phyloP scores from a whole-genome alignment of 2,797 vertebrate species.

The Enteromius treurensis region DNA sequence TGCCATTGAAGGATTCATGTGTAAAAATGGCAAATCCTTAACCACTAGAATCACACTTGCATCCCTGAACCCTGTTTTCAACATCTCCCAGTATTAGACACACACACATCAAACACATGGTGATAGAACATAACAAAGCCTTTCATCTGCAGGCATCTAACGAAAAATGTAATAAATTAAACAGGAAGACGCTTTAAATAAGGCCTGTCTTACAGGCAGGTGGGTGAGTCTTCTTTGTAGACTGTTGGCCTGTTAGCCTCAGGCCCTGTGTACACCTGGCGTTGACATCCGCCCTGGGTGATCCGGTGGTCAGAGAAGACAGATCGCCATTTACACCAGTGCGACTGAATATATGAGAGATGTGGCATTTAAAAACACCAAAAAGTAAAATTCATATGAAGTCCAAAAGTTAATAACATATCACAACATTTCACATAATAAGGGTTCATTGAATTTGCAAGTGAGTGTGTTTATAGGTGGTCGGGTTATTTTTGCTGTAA shows the following conservation, averaged over 20 bases:
- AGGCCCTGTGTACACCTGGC: constrained; percentile 24
- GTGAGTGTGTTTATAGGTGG: constrained; percentile 3
- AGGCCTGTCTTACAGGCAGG: constrained; percentile 8
- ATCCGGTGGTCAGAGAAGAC: not conserved
- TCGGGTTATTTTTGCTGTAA: not conserved
- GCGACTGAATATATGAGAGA: not conserved
- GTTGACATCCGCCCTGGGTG: constrained; percentile 15
- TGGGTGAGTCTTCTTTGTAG: constrained; percentile 21
- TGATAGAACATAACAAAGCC: constrained; percentile 17
- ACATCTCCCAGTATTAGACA: constrained; percentile 11
- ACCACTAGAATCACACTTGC: not conserved
- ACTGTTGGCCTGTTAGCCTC: constrained; percentile 23
- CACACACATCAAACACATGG: constrained; percentile 12
- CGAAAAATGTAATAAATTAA: constrained; percentile 49
- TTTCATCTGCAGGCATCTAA: constrained; percentile 32
- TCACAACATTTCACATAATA: not conserved
- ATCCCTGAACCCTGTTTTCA: not conserved
- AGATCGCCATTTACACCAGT: not conserved
- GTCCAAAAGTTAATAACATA: not conserved
- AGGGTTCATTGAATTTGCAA: not conserved
- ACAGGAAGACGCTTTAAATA: constrained; percentile 41
- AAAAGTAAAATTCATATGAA: not conserved
- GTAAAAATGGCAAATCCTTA: not conserved
- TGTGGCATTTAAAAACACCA: not conserved
- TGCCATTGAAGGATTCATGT: not conserved